Base-by-base conservation (phyloP, 2,797 vertebrate genomes). In the Spinus pinus region DNA sequence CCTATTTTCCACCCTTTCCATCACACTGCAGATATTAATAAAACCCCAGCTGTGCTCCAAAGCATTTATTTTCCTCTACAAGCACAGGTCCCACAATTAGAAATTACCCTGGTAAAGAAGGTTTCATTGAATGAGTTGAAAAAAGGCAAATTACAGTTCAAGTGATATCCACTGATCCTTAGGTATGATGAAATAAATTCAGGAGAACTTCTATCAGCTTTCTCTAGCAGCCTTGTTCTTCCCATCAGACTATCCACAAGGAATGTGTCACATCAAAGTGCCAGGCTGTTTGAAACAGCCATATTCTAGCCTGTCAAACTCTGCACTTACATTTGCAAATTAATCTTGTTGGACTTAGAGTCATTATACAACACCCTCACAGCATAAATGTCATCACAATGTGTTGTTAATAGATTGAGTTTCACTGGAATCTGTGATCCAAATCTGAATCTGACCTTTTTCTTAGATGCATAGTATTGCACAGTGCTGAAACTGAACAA, bases 181-280 rank as follows among this genome's bases (percentile, higher is more conserved):
- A 84, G 56, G 27, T 54, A 71, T 72, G 49, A 78, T 53, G 14
- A 70, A 95, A 94, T 94, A 93, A 70, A 95, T 84, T 95, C 81
- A 72, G 19, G 57, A n/a, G 86, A 77, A 82, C 51, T 87, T 69
- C 31, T 14, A 47, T 80, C 79, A 75, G 51, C 27, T 47, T 94
- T 37, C 47, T 82, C 23, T 74, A 83, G 50, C 33, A 86, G 37
- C 8, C 23, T 65, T 70, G 33, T 46, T 92, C 78, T 54, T 82
- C 74, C 49, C 35, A 54, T 74, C 74, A 92, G 53, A 80, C 49
- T 60, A 19, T 85, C 78, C n/a, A 8, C 70, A 57, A 90, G 70
- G 37, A 93, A 80, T 27, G 60, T 41, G 51, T 69, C 78, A 82
- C 70, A 81, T 81, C 50, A 66, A 86, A 94, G 88, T 70, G 54